Evolutionary conservation across 2,797 vertebrate species (phyloP), one percentile per base, ranked within the genome.

Genomic region (Chelidonichthys spinosus): DNA sequence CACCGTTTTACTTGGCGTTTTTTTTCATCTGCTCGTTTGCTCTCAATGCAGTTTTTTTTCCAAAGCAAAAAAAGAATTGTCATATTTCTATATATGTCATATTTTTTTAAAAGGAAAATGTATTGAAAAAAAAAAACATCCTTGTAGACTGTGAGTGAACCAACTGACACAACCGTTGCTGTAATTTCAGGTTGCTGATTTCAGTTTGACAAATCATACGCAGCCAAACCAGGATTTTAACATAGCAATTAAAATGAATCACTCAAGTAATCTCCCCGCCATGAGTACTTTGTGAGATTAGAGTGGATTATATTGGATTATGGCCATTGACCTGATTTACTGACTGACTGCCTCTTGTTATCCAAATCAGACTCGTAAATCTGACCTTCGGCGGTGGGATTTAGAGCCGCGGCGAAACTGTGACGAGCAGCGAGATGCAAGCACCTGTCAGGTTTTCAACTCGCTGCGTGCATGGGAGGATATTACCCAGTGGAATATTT

Each of bases 231-330:
- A 5, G 83, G 87, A 87, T 90, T 92, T 89, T 83, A 88, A 74
- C 81, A 76, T 78, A 62, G 87, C 85, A 92, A 92, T 92, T 92
- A 92, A 87, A 85, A 83, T 85, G 32, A 91, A 91, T 87, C 76
- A 75, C 79, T 39, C 47, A 79, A 53, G 81, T 90, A 92, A 92
- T 93, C 88, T 84, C 76, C 25, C 78, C 46, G 40, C 68, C 61
- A 83, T 81, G 85, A 74, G 67, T 86, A 78, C 82, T 85, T 64
- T 25, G 63, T 74, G 72, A 83, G 91, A 91, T 93, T 92, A 91
- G 81, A 84, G 76, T 77, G 89, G 90, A 93, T 93, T 93, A 91
- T 92, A 82, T 85, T 88, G 86, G 90, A 92, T 93, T 87, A 91
- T 63, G 65, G 77, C 88, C 86, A 85, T 68, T 91, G 92, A 93